Percentiles rank a stretch among this genome's conserved stretches.
phyloP scores from a whole-genome alignment of 2,888 invertebrate species.

The Pristionchus mayeri region DNA sequence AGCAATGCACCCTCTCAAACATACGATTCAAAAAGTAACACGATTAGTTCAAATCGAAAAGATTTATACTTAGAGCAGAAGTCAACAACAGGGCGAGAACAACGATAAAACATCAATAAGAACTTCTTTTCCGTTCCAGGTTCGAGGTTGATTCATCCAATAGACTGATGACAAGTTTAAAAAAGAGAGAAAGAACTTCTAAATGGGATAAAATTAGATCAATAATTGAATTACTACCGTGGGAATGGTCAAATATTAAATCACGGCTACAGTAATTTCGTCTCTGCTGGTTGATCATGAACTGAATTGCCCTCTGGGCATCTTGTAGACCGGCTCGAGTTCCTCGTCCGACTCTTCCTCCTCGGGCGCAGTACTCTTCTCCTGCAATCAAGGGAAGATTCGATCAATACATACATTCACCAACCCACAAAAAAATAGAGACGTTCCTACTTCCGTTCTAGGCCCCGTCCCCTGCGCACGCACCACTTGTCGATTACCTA shows the following conservation, averaged over 20 bases:
- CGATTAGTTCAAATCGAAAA: neutral
- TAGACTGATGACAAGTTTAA: neutral
- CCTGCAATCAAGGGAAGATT: neutral
- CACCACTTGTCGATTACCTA: too few species aligned
- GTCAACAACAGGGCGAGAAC: neutral
- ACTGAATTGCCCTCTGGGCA: constrained; percentile 56
- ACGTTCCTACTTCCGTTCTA: too few species aligned
- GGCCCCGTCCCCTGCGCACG: too few species aligned
- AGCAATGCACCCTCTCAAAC: too few species aligned
- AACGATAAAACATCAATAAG: constrained; percentile 3
- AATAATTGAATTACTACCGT: neutral
- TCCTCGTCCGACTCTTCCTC: constrained; percentile 67
- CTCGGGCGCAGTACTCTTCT: constrained; percentile 51
- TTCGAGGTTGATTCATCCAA: neutral
- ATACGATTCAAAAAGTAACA: too few species aligned
- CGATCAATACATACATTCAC: too few species aligned
- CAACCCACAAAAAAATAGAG: too few species aligned
- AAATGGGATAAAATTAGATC: neutral
- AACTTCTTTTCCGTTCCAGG: neutral
- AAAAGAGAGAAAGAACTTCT: neutral
- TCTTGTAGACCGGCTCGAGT: constrained; percentile 67
- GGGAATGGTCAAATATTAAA: neutral
- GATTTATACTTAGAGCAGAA: neutral
- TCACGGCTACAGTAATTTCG: neutral
- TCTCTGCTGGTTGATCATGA: neutral